phyloP scores from a whole-genome alignment of 2,797 vertebrate genomes.

The Sebastes minor region DNA sequence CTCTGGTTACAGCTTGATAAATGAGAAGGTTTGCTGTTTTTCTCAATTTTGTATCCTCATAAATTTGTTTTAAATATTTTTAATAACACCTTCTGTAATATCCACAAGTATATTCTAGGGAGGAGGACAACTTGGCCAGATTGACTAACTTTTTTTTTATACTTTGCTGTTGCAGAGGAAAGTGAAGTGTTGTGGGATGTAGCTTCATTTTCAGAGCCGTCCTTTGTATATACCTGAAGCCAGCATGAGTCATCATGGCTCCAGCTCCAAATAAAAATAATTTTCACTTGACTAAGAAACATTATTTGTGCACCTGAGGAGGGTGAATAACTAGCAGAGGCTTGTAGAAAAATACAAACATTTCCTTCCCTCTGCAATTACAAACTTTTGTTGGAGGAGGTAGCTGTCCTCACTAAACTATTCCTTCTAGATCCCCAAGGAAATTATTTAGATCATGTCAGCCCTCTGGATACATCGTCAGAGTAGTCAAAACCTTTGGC shows the following conservation, averaged over 20 bases:
- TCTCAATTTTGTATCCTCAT: too few relatives aligned
- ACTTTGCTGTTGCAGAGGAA: not conserved
- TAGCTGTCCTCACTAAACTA: not conserved
- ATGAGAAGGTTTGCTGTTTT: not conserved
- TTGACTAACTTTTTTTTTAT: not conserved
- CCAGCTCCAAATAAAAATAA: not conserved
- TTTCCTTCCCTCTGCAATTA: conserved; percentile 38
- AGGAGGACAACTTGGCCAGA: fast-evolving
- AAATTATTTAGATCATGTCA: conserved; percentile 29
- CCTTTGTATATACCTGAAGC: not conserved
- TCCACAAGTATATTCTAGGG: too few relatives aligned
- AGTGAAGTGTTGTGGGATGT: not conserved
- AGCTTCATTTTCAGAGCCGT: not conserved
- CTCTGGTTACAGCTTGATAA: not conserved
- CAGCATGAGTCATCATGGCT: not conserved
- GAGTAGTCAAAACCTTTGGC: conserved; percentile 12
- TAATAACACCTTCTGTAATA: too few relatives aligned
- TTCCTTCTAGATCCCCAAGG: not conserved
- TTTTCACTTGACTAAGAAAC: conserved; percentile 17
- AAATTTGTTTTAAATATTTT: too few relatives aligned
- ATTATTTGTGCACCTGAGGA: not conserved
- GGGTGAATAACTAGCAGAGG: not conserved
- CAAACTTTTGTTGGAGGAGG: not conserved
- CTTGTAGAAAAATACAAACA: not conserved
- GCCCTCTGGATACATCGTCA: not conserved